Conservation (phyloP, 2,113 vertebrate genomes). For the Ranitomeya imitator region DNA sequence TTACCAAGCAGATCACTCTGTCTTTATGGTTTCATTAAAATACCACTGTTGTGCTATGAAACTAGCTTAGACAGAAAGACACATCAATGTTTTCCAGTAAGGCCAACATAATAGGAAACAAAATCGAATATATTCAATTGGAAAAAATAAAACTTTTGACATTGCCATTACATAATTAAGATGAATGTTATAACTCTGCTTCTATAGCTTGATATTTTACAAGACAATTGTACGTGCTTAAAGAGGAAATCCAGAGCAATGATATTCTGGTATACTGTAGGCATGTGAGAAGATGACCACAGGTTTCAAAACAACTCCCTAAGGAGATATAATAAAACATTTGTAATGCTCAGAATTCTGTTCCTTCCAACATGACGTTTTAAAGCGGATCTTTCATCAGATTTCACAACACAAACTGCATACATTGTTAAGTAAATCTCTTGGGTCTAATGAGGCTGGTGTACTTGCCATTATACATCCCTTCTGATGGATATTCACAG, state of each 20-base stretch:
- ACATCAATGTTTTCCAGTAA: slow-evolving; percentile 60
- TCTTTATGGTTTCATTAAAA: slow-evolving; percentile 73
- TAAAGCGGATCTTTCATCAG: too few species aligned
- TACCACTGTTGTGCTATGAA: slow-evolving; percentile 65
- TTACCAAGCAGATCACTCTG: slow-evolving; percentile 78
- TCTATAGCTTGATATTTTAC: background rate
- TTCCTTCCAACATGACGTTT: too few species aligned
- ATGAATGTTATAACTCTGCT: background rate
- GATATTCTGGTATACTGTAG: too few species aligned
- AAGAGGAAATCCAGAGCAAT: background rate
- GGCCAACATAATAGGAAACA: slow-evolving; percentile 61
- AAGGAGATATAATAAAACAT: too few species aligned
- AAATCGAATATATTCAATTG: slow-evolving; percentile 55
- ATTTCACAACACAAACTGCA: too few species aligned
- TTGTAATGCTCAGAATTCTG: too few species aligned
- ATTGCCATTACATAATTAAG: background rate
- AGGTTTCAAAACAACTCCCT: too few species aligned
- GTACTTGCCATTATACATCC: too few species aligned
- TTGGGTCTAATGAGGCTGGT: too few species aligned
- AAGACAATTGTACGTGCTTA: background rate
- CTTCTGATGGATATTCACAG: too few species aligned
- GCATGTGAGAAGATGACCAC: too few species aligned
- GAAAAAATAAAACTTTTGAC: slow-evolving; percentile 55
- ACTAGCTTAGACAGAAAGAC: slow-evolving; percentile 60
- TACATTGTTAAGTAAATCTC: too few species aligned